phyloP scores from a whole-genome alignment of 2,113 vertebrate species.

The Vombatus ursinus region DNA sequence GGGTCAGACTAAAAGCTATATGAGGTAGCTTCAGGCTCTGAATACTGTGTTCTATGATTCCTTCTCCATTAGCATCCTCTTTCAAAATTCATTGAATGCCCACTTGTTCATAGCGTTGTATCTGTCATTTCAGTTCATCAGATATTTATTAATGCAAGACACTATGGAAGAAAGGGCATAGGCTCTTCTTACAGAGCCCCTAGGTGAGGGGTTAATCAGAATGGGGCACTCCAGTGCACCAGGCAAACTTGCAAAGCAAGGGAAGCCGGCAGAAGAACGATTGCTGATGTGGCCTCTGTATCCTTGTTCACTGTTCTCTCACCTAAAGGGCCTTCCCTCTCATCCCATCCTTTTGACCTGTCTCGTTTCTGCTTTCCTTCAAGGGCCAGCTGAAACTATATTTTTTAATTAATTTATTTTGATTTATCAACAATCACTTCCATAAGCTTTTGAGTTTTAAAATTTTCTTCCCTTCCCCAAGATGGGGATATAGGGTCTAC shows the following conservation, averaged over 20 bases:
- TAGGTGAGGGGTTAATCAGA: not conserved
- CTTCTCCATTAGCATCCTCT: not conserved
- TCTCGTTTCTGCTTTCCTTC: not conserved
- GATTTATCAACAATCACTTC: too few relatives aligned
- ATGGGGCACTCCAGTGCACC: not conserved
- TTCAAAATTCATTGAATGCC: not conserved
- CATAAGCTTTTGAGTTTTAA: too few relatives aligned
- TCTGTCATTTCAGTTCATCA: not conserved
- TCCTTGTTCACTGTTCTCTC: not conserved
- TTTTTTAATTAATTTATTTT: not conserved
- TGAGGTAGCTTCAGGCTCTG: not conserved
- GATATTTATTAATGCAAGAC: not conserved
- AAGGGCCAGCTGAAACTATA: not conserved
- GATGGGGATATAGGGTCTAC: too few relatives aligned
- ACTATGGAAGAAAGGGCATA: not conserved
- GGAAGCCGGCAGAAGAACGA: not conserved
- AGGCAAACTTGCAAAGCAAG: not conserved
- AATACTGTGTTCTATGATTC: not conserved
- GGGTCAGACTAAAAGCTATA: not conserved
- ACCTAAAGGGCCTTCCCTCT: not conserved
- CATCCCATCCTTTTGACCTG: not conserved
- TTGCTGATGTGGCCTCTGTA: not conserved
- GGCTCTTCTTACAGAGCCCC: not conserved
- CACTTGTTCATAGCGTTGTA: not conserved
- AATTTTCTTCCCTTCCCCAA: too few relatives aligned